Base-by-base conservation (phyloP, 2,888 invertebrate species). In the Ornithoptera priamus region DNA sequence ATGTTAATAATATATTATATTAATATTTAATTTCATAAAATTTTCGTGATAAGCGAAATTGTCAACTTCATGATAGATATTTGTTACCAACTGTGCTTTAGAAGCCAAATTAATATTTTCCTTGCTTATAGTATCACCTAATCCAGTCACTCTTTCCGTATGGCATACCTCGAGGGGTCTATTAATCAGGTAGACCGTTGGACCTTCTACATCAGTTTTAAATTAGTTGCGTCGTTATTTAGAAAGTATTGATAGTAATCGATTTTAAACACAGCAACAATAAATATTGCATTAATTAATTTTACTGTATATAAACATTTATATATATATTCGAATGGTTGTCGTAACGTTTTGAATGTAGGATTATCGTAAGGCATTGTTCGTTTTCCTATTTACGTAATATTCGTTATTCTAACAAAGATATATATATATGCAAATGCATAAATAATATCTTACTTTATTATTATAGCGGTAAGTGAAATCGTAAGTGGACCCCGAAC, bases 161-260 rank as follows among this genome's bases (percentile, higher is more conserved):
- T 72, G 72, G 7, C 65, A 62, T 71, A 73, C 75, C 75, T 72
- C 64, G 72, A 71, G 76, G 73, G 66, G 67, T 74, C 80, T 79
- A 85, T 84, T 82, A 81, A 82, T 84, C 80, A 79, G 78, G 75
- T 74, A 30, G 30, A 30, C 73, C 81, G 81, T 81, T 78, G 77
- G 79, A 77, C 75, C 72, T 71, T 72, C 67, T 72, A 69, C 62
- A 69, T 69, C 74, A 74, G 65, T 73, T 73, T 71, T 69, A 72
- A 78, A 78, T 78, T 72, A 71, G 78, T 78, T 77, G 65, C 70
- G 70, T 74, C 73, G 75, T 77, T 76, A 74, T 50, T 67, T 74
- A 80, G 75, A 79, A 81, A 81, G 80, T 79, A 73, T 30, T 69
- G 76, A 76, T 74, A 70, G 75, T 74, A 73, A 73, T 72, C 53